Conservation (phyloP, 2,888 invertebrate species). For the Acholoe squamosa region DNA sequence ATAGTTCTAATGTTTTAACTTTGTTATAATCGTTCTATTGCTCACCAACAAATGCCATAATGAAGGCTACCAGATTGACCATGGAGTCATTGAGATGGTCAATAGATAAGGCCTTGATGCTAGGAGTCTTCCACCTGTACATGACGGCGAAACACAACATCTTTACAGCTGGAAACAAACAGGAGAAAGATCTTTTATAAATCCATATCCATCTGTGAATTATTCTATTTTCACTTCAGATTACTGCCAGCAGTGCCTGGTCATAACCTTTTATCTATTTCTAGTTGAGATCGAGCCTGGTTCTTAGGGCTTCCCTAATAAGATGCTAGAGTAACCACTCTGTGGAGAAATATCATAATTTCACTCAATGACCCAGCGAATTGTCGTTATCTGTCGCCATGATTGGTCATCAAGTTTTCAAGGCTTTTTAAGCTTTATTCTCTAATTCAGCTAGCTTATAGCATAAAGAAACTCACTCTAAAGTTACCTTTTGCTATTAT, state of each 20-base stretch:
- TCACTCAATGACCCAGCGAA: too few species aligned
- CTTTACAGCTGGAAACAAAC: neutral
- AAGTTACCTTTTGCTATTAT: neutral
- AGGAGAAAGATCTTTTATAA: too few species aligned
- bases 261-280: too few species aligned
- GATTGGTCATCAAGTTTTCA: neutral
- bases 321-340: too few species aligned
- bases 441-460: neutral
- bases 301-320: too few species aligned
- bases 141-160: conserved; percentile 36
- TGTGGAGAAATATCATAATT: too few species aligned
- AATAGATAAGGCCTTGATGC: neutral
- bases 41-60: conserved; percentile 48
- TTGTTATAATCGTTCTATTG: neutral
- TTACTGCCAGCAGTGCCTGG: too few species aligned
- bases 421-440: neutral
- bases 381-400: too few species aligned
- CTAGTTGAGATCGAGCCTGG: too few species aligned
- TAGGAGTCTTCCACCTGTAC: conserved; percentile 39
- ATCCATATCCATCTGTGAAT: too few species aligned
- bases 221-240: too few species aligned
- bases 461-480: neutral
- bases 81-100: conserved; percentile 43
- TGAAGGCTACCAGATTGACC: conserved; percentile 30
- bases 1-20: too few species aligned